Percentiles rank a stretch among this genome's conserved stretches.
Conservation (phyloP, 1,140 invertebrate genomes). For the Bombus haemorrhoidalis region DNA sequence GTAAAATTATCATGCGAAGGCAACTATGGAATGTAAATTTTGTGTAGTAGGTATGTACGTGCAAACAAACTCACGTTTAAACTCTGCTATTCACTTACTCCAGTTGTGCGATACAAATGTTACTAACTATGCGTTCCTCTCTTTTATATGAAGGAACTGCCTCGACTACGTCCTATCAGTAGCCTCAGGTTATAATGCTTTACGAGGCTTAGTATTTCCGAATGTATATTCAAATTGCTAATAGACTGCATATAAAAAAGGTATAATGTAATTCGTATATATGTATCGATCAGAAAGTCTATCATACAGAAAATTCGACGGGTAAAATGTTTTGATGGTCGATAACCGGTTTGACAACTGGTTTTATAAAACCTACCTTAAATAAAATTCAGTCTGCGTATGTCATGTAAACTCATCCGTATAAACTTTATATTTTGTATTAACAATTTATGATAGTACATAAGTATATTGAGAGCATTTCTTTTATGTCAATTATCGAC, state of each 20-base stretch:
- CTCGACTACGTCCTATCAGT: neutral
- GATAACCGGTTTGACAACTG: neutral
- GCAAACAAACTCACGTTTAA: neutral
- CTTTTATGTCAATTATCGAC: no score
- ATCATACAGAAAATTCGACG: no score
- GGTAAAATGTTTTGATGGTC: neutral
- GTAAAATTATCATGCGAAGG: no score
- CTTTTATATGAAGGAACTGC: slow-evolving; percentile 13
- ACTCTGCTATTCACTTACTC: neutral
- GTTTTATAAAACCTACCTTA: no score
- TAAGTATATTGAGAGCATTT: no score
- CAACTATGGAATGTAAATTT: neutral
- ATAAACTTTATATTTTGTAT: no score
- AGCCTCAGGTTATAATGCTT: neutral
- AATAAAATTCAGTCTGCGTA: no score
- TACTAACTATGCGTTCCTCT: neutral
- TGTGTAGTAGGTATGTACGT: neutral
- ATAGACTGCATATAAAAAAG: neutral
- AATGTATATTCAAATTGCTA: neutral
- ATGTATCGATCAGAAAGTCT: neutral
- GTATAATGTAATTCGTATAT: neutral
- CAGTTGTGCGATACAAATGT: slow-evolving; percentile 4
- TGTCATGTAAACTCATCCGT: no score
- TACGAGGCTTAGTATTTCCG: neutral
- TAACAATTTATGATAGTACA: no score